phyloP scores from a whole-genome alignment of 2,797 vertebrate species.

The Bradypodion ventrale region DNA sequence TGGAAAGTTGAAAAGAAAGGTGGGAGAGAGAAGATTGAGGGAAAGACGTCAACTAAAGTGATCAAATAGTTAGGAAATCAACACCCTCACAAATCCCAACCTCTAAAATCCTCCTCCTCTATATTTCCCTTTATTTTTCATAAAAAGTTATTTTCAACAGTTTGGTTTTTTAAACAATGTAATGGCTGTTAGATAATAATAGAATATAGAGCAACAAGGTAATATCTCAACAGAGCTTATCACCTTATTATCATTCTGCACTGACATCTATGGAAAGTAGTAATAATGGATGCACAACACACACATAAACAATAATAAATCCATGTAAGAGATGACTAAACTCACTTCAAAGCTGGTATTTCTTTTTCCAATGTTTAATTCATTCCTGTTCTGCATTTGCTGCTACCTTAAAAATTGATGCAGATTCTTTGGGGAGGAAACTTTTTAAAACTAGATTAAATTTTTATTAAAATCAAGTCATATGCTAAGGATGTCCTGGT shows the following conservation, averaged over 20 bases:
- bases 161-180: constrained; percentile 6
- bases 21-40: not conserved
- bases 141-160: not conserved
- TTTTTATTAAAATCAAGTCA: not conserved
- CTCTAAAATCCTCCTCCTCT: not conserved
- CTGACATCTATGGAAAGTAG: constrained; percentile 4
- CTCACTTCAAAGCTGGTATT: constrained; percentile 1
- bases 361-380: constrained; percentile 21
- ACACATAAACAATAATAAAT: not conserved
- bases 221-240: not conserved
- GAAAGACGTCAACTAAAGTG: not conserved
- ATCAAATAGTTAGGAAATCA: not conserved
- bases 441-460: constrained; percentile 1
- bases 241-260: constrained; percentile 10
- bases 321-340: not conserved
- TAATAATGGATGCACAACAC: constrained; percentile 2
- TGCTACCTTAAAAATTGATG: not conserved
- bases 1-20: not conserved
- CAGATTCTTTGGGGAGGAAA: not conserved
- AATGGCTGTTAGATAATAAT: not conserved
- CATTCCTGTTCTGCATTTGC: not conserved
- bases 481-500: not conserved
- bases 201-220: not conserved
- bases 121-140: not conserved
- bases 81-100: not conserved